Conservation (phyloP, 2,888 invertebrate genomes). For the Aporophyla nigra region DNA sequence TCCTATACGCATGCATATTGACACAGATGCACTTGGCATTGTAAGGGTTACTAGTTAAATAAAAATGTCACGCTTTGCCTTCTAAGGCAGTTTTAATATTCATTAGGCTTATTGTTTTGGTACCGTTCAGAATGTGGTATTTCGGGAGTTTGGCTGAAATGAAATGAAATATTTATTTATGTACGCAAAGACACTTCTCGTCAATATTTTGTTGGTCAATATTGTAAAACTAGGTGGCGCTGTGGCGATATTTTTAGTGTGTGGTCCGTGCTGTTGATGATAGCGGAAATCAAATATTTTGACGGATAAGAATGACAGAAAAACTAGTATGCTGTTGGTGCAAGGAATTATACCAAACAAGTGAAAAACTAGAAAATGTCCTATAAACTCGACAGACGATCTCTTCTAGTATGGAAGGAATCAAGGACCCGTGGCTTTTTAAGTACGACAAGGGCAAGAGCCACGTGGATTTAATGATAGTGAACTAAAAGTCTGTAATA, state of each 20-base stretch:
- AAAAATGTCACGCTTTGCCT: conserved; percentile 77
- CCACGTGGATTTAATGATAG: not conserved
- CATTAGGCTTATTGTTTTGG: conserved; percentile 71
- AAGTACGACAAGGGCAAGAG: not conserved
- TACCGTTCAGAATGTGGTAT: conserved; percentile 79
- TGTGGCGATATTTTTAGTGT: not conserved
- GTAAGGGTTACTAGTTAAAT: conserved; percentile 78
- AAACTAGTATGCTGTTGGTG: no score
- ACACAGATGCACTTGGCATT: conserved; percentile 80
- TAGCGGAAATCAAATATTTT: not conserved
- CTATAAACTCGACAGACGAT: no score
- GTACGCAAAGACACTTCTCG: no score
- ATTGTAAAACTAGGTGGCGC: no score
- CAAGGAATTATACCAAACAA: no score
- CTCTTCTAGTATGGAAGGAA: no score
- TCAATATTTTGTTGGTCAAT: no score
- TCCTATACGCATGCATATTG: conserved; percentile 71
- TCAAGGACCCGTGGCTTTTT: not conserved
- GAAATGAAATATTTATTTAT: no score
- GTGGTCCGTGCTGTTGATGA: conserved; percentile 14
- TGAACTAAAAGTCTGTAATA: not conserved
- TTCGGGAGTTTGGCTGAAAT: conserved; percentile 59
- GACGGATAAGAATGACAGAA: no score
- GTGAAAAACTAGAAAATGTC: no score
- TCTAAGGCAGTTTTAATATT: conserved; percentile 76